These are phyloP conservation scores for Hedychridium roseum DNA, from an alignment of 2,888 invertebrate species.

Conservation along the genomic window DNA sequence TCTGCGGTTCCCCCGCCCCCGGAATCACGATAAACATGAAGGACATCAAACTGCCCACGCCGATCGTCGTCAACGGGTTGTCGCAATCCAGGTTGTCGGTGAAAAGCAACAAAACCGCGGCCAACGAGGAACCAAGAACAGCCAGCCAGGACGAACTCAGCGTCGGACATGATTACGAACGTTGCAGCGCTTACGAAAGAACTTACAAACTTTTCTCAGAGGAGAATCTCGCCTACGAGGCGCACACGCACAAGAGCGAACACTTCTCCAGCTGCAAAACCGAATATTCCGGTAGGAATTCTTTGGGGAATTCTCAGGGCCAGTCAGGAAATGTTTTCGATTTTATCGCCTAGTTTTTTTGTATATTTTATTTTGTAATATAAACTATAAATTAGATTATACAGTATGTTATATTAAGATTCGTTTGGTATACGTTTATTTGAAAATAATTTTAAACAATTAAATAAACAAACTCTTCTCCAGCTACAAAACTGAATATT, in stretches of 20 bases:
- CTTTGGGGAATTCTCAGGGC: too few species aligned
- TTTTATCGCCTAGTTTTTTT: too few species aligned
- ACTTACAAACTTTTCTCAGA: slow-evolving; percentile 55
- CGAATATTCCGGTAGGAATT: slow-evolving; percentile 65
- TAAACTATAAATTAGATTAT: too few species aligned
- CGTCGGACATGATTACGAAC: slow-evolving; percentile 19
- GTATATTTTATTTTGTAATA: too few species aligned
- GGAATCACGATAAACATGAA: slow-evolving; percentile 70
- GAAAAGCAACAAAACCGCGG: slow-evolving; percentile 56
- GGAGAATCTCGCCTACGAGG: slow-evolving; percentile 41
- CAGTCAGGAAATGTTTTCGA: too few species aligned
- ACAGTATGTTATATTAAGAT: too few species aligned
- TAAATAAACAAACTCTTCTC: too few species aligned
- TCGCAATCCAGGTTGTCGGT: slow-evolving; percentile 66
- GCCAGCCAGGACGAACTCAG: not conserved
- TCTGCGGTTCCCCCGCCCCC: slow-evolving; percentile 68
- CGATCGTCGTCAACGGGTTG: slow-evolving; percentile 68
- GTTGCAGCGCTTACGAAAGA: slow-evolving; percentile 52
- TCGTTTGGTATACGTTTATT: too few species aligned
- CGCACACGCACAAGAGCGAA: slow-evolving; percentile 30
- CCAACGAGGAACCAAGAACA: slow-evolving; percentile 56
- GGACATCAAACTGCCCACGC: slow-evolving; percentile 68
- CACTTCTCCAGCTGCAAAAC: slow-evolving; percentile 66
- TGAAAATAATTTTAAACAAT: too few species aligned
- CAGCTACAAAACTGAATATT: too few species aligned